Conservation (phyloP, 2,888 invertebrate genomes). For the Agrochola lychnidis region DNA sequence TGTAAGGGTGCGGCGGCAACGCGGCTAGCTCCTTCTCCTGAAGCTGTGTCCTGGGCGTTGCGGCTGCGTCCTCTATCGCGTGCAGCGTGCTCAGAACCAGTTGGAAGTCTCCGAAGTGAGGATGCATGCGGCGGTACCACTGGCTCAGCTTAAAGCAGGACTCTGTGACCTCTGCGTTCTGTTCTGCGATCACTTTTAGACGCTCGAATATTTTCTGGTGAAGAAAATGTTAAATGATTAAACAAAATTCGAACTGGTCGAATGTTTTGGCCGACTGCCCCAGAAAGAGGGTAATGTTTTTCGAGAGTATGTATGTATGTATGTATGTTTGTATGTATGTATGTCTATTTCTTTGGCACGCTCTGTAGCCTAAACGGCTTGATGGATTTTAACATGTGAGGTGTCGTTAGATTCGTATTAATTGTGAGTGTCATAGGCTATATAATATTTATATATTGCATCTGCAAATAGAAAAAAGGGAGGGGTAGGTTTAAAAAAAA, state of each 20-base stretch:
- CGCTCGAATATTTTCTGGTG: conserved; percentile 75
- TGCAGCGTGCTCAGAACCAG: conserved; percentile 77
- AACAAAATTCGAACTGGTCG: neutral
- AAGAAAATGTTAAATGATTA: neutral
- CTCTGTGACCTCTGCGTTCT: conserved; percentile 8
- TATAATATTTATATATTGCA: no score
- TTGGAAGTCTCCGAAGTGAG: conserved; percentile 82
- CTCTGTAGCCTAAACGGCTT: no score
- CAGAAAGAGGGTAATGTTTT: no score
- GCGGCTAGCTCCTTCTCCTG: conserved; percentile 69
- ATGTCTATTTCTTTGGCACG: no score
- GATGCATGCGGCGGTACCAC: conserved; percentile 75
- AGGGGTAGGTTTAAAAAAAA: no score
- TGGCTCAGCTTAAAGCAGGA: conserved; percentile 70
- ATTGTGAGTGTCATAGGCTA: no score
- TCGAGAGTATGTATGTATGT: no score
- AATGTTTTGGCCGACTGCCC: no score
- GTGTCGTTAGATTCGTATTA: no score
- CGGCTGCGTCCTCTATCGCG: conserved; percentile 72
- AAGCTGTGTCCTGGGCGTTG: conserved; percentile 69
- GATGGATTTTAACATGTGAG: no score
- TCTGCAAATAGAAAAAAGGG: no score
- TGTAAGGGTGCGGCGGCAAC: conserved; percentile 8
- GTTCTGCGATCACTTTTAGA: conserved; percentile 65
- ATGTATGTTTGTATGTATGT: no score